A percentile compares a stretch with the other conserved stretches of the same genome.
Evolutionary conservation across 2,797 vertebrate species (phyloP).

Genomic region (Chaetodon trifasciatus): DNA sequence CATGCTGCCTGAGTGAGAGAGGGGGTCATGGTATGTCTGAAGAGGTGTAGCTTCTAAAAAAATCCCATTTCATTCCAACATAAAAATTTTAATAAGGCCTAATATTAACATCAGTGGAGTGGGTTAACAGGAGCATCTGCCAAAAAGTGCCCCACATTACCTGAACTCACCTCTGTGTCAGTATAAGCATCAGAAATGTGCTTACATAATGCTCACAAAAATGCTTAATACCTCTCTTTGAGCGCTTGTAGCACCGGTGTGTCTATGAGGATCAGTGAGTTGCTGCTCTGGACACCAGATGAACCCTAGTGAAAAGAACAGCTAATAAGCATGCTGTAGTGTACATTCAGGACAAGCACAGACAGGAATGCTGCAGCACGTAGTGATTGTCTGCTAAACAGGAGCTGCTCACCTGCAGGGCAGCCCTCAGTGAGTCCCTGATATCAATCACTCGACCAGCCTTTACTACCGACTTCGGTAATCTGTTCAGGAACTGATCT

Average conservation of each 20-base stretch:
- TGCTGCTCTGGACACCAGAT: slow-evolving; percentile 43
- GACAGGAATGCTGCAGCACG: not conserved
- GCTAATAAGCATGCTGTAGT: not conserved
- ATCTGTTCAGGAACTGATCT: slow-evolving; percentile 85
- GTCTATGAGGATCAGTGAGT: slow-evolving; percentile 80
- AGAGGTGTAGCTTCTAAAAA: too few species aligned
- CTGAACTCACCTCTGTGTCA: too few species aligned
- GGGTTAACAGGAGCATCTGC: too few species aligned
- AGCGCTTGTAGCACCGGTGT: slow-evolving; percentile 77
- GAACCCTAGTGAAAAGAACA: slow-evolving; percentile 63
- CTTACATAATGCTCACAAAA: not conserved
- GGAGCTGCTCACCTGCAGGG: slow-evolving; percentile 84
- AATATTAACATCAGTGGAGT: too few species aligned
- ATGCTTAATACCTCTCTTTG: slow-evolving; percentile 77
- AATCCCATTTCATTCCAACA: too few species aligned
- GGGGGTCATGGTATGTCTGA: too few species aligned
- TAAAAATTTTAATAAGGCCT: too few species aligned
- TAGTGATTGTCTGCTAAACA: not conserved
- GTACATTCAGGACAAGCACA: slow-evolving; percentile 6
- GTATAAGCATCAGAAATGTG: not conserved
- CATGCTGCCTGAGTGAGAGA: too few species aligned
- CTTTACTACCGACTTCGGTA: slow-evolving; percentile 83
- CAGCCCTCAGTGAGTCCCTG: slow-evolving; percentile 76
- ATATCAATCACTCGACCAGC: slow-evolving; percentile 82
- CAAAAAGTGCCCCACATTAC: too few species aligned